phyloP scores from a whole-genome alignment of 2,113 vertebrate species.

The Catagonus wagneri region DNA sequence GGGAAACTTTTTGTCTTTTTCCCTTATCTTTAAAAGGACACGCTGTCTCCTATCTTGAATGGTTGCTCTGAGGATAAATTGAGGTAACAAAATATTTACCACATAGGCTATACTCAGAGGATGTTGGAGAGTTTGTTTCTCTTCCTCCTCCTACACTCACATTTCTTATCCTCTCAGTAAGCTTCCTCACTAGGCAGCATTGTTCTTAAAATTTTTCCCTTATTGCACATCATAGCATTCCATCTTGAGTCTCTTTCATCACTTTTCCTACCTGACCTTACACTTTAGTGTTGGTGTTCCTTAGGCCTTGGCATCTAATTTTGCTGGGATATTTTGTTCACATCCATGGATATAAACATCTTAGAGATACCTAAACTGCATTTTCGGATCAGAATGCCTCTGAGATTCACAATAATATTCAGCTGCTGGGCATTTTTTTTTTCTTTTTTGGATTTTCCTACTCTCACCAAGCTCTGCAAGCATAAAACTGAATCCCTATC shows the following conservation, averaged over 20 bases:
- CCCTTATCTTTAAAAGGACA: background rate
- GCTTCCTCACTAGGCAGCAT: background rate
- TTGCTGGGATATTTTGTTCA: background rate
- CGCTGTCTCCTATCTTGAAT: background rate
- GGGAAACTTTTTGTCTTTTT: background rate
- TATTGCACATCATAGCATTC: background rate
- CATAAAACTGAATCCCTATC: background rate
- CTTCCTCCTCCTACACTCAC: background rate
- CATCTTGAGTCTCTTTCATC: background rate
- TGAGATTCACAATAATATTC: background rate
- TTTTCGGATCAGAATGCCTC: background rate
- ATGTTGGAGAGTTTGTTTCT: background rate
- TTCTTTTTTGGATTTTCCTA: background rate
- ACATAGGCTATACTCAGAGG: background rate
- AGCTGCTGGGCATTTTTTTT: background rate
- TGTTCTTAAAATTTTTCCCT: background rate
- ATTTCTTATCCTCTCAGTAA: background rate
- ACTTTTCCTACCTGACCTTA: background rate
- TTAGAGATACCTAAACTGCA: background rate
- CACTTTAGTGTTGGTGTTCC: background rate
- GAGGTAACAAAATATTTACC: background rate
- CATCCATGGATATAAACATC: background rate
- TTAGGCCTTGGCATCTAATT: background rate
- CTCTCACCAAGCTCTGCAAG: background rate
- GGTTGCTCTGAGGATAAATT: conserved; percentile 1